Conservation (phyloP, 2,113 vertebrate species). For the Leptodactylus fuscus region DNA sequence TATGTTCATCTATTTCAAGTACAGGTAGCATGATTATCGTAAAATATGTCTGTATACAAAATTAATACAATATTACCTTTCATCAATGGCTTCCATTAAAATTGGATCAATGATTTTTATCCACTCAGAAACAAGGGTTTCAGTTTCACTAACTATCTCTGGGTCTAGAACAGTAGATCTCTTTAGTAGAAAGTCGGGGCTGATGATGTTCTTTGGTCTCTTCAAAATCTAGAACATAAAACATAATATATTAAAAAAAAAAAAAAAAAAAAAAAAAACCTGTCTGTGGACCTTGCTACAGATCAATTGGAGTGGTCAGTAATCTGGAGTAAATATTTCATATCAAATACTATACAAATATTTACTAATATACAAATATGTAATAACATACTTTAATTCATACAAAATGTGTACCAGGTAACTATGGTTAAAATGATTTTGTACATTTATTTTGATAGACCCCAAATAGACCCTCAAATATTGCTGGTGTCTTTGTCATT, state of each 20-base stretch:
- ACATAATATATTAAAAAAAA: not conserved
- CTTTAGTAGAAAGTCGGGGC: slow-evolving; percentile 50
- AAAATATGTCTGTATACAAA: not conserved
- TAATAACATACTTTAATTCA: not conserved
- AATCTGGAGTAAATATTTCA: not conserved
- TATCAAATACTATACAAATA: not conserved
- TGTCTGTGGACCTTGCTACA: not conserved
- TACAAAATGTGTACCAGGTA: not conserved
- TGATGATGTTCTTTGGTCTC: slow-evolving; percentile 42
- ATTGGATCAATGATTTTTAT: slow-evolving; percentile 58
- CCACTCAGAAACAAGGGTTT: slow-evolving; percentile 54
- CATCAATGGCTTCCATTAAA: slow-evolving; percentile 55
- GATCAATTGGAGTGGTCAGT: too few relatives aligned
- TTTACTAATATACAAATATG: not conserved
- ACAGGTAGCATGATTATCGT: too few relatives aligned
- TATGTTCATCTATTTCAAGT: too few relatives aligned
- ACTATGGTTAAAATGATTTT: not conserved
- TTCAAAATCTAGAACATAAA: slow-evolving; percentile 51
- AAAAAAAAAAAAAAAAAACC: not conserved
- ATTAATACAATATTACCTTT: slow-evolving; percentile 56
- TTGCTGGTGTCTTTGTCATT: too few relatives aligned
- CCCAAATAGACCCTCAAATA: too few relatives aligned
- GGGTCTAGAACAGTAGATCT: slow-evolving; percentile 42
- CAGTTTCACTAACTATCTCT: slow-evolving; percentile 47
- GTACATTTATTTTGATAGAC: not conserved